phyloP scores from a whole-genome alignment of 2,113 vertebrate genomes.

The Cyphomyrus discorhynchus region DNA sequence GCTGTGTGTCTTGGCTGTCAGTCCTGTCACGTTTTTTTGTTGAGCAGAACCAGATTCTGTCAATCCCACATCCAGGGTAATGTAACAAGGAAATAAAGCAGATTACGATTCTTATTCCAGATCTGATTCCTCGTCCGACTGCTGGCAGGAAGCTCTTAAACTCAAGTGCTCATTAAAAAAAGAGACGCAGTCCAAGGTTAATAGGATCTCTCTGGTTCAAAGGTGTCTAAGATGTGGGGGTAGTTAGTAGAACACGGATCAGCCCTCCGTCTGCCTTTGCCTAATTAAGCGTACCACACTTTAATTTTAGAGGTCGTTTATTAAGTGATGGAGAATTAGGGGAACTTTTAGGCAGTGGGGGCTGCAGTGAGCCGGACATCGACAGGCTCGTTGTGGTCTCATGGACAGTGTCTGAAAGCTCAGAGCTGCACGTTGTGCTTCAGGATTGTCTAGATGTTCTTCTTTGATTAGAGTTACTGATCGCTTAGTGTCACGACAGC shows the following conservation, averaged over 20 bases:
- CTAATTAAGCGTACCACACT: conserved; percentile 29
- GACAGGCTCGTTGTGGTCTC: not conserved
- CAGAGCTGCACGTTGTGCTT: not conserved
- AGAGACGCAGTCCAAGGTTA: conserved; percentile 31
- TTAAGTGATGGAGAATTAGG: conserved; percentile 34
- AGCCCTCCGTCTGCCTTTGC: conserved; percentile 18
- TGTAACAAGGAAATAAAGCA: not conserved
- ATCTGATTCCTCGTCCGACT: conserved; percentile 18
- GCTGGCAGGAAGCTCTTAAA: conserved; percentile 30
- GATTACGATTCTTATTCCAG: not conserved
- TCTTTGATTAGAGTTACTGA: not conserved
- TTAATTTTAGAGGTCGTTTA: conserved; percentile 33
- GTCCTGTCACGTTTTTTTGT: not conserved
- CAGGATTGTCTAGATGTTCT: not conserved
- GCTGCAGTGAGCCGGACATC: conserved; percentile 24
- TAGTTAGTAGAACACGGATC: conserved; percentile 23
- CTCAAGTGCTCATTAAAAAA: conserved; percentile 29
- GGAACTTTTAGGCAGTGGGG: conserved; percentile 20
- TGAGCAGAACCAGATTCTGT: not conserved
- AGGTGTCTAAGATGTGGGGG: conserved; percentile 27
- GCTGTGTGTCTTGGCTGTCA: not conserved
- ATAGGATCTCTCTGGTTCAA: conserved; percentile 34
- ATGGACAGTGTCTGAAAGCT: not conserved
- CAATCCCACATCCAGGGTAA: not conserved
- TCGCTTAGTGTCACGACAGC: not conserved